Conservation (phyloP, 2,888 invertebrate genomes). For the Gisinianus flammeolus region DNA sequence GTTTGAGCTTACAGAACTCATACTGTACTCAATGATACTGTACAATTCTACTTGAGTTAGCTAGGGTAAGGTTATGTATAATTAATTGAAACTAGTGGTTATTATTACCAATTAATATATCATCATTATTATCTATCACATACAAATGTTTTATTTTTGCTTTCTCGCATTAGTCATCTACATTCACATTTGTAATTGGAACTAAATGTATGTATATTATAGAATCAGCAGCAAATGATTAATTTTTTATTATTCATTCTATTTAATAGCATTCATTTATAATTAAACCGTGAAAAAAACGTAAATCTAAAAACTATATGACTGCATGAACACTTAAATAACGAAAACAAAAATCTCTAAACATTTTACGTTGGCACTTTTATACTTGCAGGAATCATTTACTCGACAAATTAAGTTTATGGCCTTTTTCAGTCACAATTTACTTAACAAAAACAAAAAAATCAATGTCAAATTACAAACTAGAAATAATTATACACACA, state of each 20-base stretch:
- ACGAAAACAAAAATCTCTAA: no score
- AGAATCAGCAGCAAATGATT: no score
- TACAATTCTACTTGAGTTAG: background rate
- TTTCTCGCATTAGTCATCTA: background rate
- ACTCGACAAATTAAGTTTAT: background rate
- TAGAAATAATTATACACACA: background rate
- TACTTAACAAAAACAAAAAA: background rate
- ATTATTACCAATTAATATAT: background rate
- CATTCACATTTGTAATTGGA: background rate
- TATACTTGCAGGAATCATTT: background rate
- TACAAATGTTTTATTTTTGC: background rate
- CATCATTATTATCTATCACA: background rate
- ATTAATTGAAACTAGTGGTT: background rate
- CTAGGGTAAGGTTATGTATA: slow-evolving; percentile 15
- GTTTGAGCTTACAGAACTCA: background rate
- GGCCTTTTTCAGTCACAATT: background rate
- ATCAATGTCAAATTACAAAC: background rate
- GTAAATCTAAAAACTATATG: no score
- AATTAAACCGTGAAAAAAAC: no score
- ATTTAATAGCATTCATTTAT: background rate
- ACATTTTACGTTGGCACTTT: background rate
- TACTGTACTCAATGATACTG: background rate
- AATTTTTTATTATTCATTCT: background rate
- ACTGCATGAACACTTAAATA: no score
- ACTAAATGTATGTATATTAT: no score